Conservation (phyloP, 2,888 invertebrate genomes). For the Habroteleia sp. region DNA sequence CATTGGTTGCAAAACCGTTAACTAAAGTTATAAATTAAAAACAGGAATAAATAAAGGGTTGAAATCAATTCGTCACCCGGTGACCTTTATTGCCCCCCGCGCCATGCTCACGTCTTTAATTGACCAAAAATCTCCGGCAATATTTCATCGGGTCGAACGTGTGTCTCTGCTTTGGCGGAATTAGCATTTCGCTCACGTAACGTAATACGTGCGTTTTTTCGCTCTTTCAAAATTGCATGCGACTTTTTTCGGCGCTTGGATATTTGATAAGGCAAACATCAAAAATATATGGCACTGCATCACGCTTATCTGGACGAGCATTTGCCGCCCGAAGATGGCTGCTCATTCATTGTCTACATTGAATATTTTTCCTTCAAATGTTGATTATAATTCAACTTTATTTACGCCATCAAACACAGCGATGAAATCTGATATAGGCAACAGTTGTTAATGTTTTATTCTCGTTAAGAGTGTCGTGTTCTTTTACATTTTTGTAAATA, state of each 20-base stretch:
- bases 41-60: constrained; percentile 4
- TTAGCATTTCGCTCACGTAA: constrained; percentile 60
- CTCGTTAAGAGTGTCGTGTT: background rate
- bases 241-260: constrained; percentile 57
- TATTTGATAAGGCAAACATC: constrained; percentile 61
- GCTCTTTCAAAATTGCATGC: constrained; percentile 57
- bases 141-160: constrained; percentile 30
- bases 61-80: constrained; percentile 34
- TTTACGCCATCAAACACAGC: constrained; percentile 40
- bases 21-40: too few relatives aligned
- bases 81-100: constrained; percentile 43
- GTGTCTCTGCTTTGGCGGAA: constrained; percentile 28
- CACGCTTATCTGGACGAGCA: constrained; percentile 50
- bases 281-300: constrained; percentile 57
- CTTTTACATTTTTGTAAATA: too few relatives aligned
- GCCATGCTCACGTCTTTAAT: constrained; percentile 51
- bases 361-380: constrained; percentile 53
- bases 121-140: constrained; percentile 46
- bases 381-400: constrained; percentile 57
- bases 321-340: constrained; percentile 51
- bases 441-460: constrained; percentile 7
- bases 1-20: too few relatives aligned
- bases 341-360: constrained; percentile 58
- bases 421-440: constrained; percentile 28
- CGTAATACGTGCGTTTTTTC: constrained; percentile 58